Percentiles rank a stretch among this genome's conserved stretches.
Evolutionary conservation across 2,888 invertebrate genomes (phyloP).

Genomic region (Chorisops tibialis): DNA sequence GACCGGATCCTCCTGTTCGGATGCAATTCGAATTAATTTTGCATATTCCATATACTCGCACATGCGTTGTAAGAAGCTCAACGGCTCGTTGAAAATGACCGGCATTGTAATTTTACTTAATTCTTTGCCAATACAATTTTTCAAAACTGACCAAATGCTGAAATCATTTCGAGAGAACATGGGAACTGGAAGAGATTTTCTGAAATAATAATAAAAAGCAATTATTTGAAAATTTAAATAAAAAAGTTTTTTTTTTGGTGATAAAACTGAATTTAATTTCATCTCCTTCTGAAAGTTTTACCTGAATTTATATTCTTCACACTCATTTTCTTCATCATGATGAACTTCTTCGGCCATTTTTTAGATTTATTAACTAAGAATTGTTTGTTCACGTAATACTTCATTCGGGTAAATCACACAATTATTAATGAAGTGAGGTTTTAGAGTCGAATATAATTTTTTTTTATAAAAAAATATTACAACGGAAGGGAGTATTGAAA

Average conservation of each 20-base stretch:
- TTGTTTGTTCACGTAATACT: constrained; percentile 40
- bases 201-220: constrained; percentile 47
- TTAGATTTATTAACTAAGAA: constrained; percentile 26
- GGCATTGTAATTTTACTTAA: constrained; percentile 96
- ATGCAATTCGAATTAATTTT: constrained; percentile 63
- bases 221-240: no score
- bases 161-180: constrained; percentile 76
- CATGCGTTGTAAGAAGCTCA: constrained; percentile 91
- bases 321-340: constrained; percentile 23
- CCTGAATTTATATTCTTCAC: constrained; percentile 23
- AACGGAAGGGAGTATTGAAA: constrained; percentile 19
- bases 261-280: not conserved
- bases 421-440: not conserved
- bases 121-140: constrained; percentile 89
- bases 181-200: constrained; percentile 67
- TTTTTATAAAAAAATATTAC: constrained; percentile 1
- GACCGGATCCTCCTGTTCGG: constrained; percentile 73
- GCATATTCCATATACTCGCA: constrained; percentile 94
- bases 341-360: constrained; percentile 27
- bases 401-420: constrained; percentile 29
- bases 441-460: not conserved
- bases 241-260: no score
- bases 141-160: constrained; percentile 86
- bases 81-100: constrained; percentile 92
- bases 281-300: not conserved